These are phyloP conservation scores for Eucera pruinosa DNA, from an alignment of 2,888 invertebrate genomes.

Conservation along the genomic window DNA sequence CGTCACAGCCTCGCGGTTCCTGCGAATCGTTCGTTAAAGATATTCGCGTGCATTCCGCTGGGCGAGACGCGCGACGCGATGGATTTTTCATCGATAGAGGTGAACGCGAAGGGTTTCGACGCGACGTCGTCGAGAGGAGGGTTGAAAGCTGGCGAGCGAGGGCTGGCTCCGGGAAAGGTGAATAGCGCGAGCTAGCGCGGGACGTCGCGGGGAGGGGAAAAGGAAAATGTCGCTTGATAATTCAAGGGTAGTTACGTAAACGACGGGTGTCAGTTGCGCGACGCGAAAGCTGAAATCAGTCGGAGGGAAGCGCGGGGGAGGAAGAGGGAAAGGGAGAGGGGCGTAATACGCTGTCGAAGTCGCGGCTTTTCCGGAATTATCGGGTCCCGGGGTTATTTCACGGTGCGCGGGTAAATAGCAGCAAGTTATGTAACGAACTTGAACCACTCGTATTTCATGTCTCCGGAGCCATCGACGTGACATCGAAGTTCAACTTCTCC, in stretches of 20 bases:
- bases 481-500: constrained; percentile 87
- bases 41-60: not conserved
- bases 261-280: constrained; percentile 59
- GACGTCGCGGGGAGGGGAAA: not conserved
- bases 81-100: constrained; percentile 19
- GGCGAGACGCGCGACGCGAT: not conserved
- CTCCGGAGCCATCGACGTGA: constrained; percentile 88
- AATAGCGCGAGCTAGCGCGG: constrained; percentile 25
- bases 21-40: too few species aligned
- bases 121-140: constrained; percentile 9
- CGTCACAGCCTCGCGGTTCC: constrained; percentile 87
- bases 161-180: constrained; percentile 20
- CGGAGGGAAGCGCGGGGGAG: not conserved
- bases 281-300: constrained; percentile 37
- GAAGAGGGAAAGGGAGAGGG: not conserved
- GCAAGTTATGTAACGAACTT: constrained; percentile 83
- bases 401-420: constrained; percentile 37
- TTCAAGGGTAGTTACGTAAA: constrained; percentile 56
- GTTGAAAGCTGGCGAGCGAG: constrained; percentile 8
- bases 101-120: not conserved
- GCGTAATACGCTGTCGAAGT: not conserved
- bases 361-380: constrained; percentile 38
- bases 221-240: constrained; percentile 56
- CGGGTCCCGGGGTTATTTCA: constrained; percentile 23
- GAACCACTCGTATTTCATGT: constrained; percentile 89